Conservation (phyloP, 2,797 vertebrate species). For the Salarias fasciatus region DNA sequence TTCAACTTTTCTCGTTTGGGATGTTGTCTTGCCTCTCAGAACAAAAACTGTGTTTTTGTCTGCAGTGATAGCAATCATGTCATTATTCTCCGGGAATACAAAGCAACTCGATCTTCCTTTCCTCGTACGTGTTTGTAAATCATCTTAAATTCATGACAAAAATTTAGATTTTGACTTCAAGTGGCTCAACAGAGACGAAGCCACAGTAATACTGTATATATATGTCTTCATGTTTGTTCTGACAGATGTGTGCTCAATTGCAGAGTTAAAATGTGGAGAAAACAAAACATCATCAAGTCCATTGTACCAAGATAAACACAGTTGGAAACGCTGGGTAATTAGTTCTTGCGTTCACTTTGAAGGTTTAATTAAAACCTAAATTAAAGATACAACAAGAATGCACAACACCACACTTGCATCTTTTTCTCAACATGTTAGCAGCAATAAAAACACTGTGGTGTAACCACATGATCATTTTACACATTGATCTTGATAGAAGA, state of each 20-base stretch:
- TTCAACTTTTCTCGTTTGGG: constrained; percentile 57
- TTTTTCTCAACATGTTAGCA: background rate
- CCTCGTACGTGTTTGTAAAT: constrained; percentile 1
- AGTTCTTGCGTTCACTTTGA: background rate
- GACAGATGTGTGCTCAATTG: background rate
- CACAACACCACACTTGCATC: constrained; percentile 3
- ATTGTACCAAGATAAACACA: background rate
- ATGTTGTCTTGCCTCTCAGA: constrained; percentile 49
- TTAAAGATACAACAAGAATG: constrained; percentile 14
- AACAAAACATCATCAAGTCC: background rate
- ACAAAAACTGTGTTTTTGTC: constrained; percentile 52
- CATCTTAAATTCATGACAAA: background rate
- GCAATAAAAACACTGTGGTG: no score
- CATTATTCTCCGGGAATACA: constrained; percentile 44
- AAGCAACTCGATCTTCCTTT: constrained; percentile 15
- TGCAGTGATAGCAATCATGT: constrained; percentile 28
- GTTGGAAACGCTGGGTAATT: background rate
- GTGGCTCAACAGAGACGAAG: background rate
- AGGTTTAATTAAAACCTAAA: constrained; percentile 13
- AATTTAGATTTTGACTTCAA: constrained; percentile 4
- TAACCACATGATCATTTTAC: no score
- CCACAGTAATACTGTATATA: constrained; percentile 1
- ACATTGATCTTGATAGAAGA: no score
- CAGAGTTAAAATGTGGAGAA: background rate
- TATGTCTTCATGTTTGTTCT: background rate